Conservation (phyloP, 2,888 invertebrate species). For the Barypeithes pellucidus region DNA sequence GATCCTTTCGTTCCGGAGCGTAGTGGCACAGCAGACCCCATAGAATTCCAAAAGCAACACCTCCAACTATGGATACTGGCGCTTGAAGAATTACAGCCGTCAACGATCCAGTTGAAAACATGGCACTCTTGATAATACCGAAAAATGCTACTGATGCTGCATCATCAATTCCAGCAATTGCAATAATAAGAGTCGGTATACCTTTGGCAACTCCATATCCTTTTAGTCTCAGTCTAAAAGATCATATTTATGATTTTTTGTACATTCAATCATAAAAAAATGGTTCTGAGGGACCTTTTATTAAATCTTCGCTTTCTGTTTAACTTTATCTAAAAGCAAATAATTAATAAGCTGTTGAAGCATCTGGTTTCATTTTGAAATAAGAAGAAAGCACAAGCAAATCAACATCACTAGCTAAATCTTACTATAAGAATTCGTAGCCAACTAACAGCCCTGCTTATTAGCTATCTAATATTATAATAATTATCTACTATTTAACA, state of each 20-base stretch:
- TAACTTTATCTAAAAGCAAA: too few species aligned
- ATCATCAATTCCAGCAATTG: constrained; percentile 96
- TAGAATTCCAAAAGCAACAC: constrained; percentile 80
- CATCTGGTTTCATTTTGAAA: too few species aligned
- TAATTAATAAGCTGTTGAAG: neutral
- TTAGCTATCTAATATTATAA: too few species aligned
- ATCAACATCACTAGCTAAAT: too few species aligned
- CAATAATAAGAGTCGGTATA: constrained; percentile 95
- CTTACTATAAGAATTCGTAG: too few species aligned
- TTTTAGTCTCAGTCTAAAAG: constrained; percentile 80
- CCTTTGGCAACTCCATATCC: constrained; percentile 96
- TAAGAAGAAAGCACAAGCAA: too few species aligned
- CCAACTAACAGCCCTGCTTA: too few species aligned
- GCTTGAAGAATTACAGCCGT: constrained; percentile 82
- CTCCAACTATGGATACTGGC: constrained; percentile 87
- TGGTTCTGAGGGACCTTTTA: neutral
- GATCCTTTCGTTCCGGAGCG: constrained; percentile 87
- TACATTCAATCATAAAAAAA: neutral
- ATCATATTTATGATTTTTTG: neutral
- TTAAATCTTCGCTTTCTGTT: too few species aligned
- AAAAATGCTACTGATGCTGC: constrained; percentile 95
- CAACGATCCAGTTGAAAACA: constrained; percentile 86
- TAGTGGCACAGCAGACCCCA: constrained; percentile 88
- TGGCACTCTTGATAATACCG: constrained; percentile 89
- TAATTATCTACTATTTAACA: too few species aligned